These are phyloP conservation scores for Aurelia sp. DNA, from an alignment of 30 jellyfish, hydroid and myxozoan genomes.

Conservation along the genomic window DNA sequence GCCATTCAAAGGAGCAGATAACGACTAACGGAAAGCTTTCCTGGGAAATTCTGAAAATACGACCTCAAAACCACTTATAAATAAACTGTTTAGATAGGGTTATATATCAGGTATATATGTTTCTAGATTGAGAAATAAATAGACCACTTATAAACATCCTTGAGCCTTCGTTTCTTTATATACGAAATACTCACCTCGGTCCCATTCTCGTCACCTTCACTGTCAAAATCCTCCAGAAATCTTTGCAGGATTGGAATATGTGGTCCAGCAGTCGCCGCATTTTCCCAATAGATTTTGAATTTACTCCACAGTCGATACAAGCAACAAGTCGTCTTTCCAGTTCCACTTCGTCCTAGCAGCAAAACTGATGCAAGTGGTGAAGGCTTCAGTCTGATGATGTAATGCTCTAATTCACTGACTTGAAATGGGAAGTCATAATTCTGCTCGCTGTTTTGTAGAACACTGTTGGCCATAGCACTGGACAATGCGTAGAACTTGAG, in stretches of 20 bases:
- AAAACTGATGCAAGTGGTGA: slow-evolving; percentile 59
- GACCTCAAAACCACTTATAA: no score
- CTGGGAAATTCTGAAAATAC: no score
- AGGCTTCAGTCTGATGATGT: slow-evolving; percentile 64
- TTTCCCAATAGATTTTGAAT: slow-evolving; percentile 82
- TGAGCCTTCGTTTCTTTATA: background rate
- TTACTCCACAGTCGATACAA: slow-evolving; percentile 86
- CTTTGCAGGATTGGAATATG: slow-evolving; percentile 60
- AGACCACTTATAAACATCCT: background rate
- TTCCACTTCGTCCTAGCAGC: slow-evolving; percentile 95
- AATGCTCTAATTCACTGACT: slow-evolving; percentile 81
- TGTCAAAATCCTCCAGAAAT: background rate
- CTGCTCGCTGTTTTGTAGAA: slow-evolving; percentile 32
- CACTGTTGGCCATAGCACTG: slow-evolving; percentile 71
- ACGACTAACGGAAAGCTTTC: no score
- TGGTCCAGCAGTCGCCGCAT: slow-evolving; percentile 77
- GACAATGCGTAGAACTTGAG: slow-evolving; percentile 79
- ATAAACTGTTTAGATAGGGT: no score
- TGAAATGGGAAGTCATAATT: slow-evolving; percentile 80
- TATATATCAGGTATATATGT: no score
- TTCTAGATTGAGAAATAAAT: no score
- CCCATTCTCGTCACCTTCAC: slow-evolving; percentile 23
- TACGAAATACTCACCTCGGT: background rate
- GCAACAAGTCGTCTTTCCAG: slow-evolving; percentile 98
- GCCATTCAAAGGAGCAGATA: no score